Evolutionary conservation across 1,140 invertebrate species (phyloP), one percentile per base, ranked within the genome.

Genomic region (Bombus sibiricus): DNA sequence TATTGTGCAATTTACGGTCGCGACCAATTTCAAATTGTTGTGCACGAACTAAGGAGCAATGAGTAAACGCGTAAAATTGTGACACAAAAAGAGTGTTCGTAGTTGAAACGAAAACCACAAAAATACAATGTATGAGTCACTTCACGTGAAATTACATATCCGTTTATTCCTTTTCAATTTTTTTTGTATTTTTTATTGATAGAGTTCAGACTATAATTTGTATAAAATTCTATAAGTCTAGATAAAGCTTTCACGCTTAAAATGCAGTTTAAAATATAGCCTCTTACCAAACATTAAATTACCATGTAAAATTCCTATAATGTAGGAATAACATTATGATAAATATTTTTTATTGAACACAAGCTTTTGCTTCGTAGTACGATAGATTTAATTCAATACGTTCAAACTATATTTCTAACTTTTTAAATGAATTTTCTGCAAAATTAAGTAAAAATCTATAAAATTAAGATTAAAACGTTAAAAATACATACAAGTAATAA

Each of bases 1-100:
- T 85, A 80, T 85, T 81, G 84, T 81, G 84, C 78, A 68, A 57
- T 37, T n/a, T 32, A 9, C 18, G 25, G n/a, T 53, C 12, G 32
- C 15, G 32, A 34, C 32, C 32, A 66, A 5, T 25, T 66, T 80
- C 9, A 18, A 74, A 18, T 41, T 41, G n/a, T 28, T 39, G 59
- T 57, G 71, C 59, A 28, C 39, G 13, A 85, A 64, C 28, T 62
- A 72, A 72, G 18, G 13, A 41, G 57, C 28, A 47, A n/a, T 13
- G 34, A 73, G 25, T 32, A 59, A 53, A 43, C 28, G 22, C n/a
- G 34, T 64, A 53, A 69, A 57, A 57, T 74, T 68, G 39, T 39
- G 28, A 15, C n/a, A 25, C 3, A 32, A 5, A 39, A 32, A 57
- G 34, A 39, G 57, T 73, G 25, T 18, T 43, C 28, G 41, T 0